A percentile compares a stretch with the other conserved stretches of the same genome.
Conservation (phyloP, 2,888 invertebrate species). For the Conistra vaccinii region DNA sequence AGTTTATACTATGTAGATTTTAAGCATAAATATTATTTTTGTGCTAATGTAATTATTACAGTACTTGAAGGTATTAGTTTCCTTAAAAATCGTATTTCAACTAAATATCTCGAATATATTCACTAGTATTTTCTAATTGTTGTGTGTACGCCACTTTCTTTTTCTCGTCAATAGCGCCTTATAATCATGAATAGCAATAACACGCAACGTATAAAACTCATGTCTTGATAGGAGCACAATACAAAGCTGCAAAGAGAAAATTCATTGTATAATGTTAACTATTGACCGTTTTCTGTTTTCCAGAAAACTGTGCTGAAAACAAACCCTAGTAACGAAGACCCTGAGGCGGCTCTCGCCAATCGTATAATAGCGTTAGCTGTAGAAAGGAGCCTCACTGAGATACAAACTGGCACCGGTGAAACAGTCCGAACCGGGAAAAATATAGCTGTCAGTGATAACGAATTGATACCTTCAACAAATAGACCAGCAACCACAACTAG, state of each 20-base stretch:
- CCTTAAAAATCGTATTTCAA: neutral
- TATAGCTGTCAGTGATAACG: constrained; percentile 74
- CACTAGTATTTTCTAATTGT: too few relatives aligned
- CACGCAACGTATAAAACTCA: neutral
- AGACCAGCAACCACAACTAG: constrained; percentile 71
- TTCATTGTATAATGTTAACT: neutral
- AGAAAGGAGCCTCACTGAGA: constrained; percentile 87
- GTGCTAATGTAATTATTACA: too few relatives aligned
- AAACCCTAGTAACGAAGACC: constrained; percentile 81
- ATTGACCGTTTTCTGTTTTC: constrained; percentile 63
- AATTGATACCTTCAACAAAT: constrained; percentile 72
- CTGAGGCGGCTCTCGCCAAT: constrained; percentile 88
- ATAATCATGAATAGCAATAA: neutral
- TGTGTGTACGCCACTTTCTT: neutral
- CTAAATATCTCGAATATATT: neutral
- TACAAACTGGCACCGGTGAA: constrained; percentile 78
- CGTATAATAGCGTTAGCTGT: constrained; percentile 90
- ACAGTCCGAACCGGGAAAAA: constrained; percentile 79
- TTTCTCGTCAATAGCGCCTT: neutral
- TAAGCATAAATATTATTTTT: neutral
- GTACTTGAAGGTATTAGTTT: neutral
- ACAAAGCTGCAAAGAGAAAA: neutral
- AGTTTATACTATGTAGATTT: too few relatives aligned
- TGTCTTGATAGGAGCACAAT: too few relatives aligned
- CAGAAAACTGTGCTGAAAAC: constrained; percentile 88